These are phyloP conservation scores for Ornithorhynchus anatinus DNA, from an alignment of 2,113 vertebrate species.

Conservation along the genomic window DNA sequence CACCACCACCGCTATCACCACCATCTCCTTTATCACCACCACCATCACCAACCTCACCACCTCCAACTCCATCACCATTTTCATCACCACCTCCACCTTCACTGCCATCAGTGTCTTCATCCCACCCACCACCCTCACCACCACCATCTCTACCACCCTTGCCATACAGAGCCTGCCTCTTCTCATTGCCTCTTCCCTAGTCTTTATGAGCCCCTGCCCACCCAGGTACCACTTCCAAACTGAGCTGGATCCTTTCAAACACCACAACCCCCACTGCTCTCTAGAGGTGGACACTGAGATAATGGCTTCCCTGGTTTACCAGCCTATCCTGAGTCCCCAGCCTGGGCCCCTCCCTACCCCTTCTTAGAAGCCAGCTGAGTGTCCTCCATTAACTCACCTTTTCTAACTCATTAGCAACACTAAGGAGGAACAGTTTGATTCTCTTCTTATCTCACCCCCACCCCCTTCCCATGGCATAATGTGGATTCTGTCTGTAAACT, in stretches of 20 bases:
- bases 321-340: no score
- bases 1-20: fast-evolving
- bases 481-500: constrained; percentile 60
- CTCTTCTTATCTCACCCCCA: neutral
- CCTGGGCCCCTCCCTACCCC: neutral
- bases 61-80: neutral
- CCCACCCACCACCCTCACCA: no score
- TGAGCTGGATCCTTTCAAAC: no score
- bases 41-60: fast-evolving
- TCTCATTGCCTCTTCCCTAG: no score
- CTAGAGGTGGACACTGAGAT: no score
- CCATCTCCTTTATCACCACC: no score
- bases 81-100: fast-evolving
- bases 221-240: no score
- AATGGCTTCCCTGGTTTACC: no score
- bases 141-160: neutral
- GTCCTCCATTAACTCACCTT: neutral
- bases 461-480: constrained; percentile 5
- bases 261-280: no score
- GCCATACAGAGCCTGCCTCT: no score
- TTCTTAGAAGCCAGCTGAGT: neutral
- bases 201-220: no score
- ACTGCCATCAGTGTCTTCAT: neutral
- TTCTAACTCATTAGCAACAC: neutral
- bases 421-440: neutral